These are phyloP conservation scores for Tragelaphus imberbis DNA, from an alignment of 2,113 vertebrate species.

Conservation along the genomic window DNA sequence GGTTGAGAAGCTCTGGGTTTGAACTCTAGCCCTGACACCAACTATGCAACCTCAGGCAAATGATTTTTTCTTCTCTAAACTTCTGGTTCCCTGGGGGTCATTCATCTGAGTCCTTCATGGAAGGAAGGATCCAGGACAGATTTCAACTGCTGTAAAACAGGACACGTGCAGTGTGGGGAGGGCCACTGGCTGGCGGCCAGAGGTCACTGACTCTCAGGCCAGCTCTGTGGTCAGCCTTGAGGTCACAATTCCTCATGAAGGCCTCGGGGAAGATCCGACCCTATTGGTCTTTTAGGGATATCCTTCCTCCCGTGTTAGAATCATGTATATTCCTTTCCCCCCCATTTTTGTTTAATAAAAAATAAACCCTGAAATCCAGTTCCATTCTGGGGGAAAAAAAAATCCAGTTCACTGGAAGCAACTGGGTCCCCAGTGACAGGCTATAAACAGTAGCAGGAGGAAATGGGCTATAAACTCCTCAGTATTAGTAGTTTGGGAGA, in stretches of 20 bases:
- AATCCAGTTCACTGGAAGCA: not conserved
- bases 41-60: not conserved
- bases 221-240: not conserved
- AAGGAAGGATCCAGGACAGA: not conserved
- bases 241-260: not conserved
- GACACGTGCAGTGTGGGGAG: not conserved
- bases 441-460: not conserved
- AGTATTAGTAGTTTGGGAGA: no score
- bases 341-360: not conserved
- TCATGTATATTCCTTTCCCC: rapidly evolving
- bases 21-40: not conserved
- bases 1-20: not conserved
- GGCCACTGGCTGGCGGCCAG: not conserved
- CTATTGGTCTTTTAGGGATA: not conserved
- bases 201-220: rapidly evolving
- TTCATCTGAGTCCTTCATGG: not conserved
- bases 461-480: not conserved
- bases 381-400: not conserved
- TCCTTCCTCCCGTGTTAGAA: rapidly evolving
- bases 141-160: not conserved
- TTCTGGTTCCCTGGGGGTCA: not conserved
- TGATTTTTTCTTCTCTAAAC: not conserved
- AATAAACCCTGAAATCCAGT: not conserved
- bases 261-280: rapidly evolving
- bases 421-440: not conserved